Base-by-base conservation (phyloP, 2,888 invertebrate species). In the Drosophila putrida region DNA sequence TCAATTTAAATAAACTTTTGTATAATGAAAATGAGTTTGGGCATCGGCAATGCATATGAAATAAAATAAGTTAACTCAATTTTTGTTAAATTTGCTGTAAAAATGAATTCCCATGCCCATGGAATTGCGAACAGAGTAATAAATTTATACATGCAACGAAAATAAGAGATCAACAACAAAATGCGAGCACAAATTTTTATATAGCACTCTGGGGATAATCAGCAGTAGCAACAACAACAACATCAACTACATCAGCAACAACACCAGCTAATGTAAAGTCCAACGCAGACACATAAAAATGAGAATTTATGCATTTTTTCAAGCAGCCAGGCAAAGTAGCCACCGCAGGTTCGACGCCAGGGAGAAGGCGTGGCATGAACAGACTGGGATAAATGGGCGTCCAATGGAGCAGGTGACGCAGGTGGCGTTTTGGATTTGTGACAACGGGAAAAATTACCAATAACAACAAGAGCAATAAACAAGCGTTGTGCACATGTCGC, bases 161-260 rank as follows among this genome's bases (percentile, higher is more conserved):
- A 80, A 65, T 55, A 58, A 71, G 76, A 79, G 64, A 78, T 78
- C 71, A 80, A 65, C 71, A 83, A 53, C 68, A 80, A 66, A 73
- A 77, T 68, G 58, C 58, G 65, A 49, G 54, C 71, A 71, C 75
- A 79, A 79, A 68, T 79, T 80, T 80, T 80, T 86, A 80, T 82
- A 85, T 75, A 74, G 88, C 88, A 78, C 84, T 82, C 88, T 60
- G 43, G 84, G 84, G 84, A 88, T 85, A 82, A 85, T 80, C 88
- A 80, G 70, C 65, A 62, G 47, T 41, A 59, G 35, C 33, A 66
- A n/a, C 62, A 62, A 43, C 47, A 31, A 20, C 33, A 27, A 5
- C 43, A 58, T 4, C 41, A 36, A 10, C 36, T 25, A 51, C 59
- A 71, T 50, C 67, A 61, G 38, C 53, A 55, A 11, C 47, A 57